Conservation (phyloP, 2,113 vertebrate genomes). For the Pseudonaja textilis region DNA sequence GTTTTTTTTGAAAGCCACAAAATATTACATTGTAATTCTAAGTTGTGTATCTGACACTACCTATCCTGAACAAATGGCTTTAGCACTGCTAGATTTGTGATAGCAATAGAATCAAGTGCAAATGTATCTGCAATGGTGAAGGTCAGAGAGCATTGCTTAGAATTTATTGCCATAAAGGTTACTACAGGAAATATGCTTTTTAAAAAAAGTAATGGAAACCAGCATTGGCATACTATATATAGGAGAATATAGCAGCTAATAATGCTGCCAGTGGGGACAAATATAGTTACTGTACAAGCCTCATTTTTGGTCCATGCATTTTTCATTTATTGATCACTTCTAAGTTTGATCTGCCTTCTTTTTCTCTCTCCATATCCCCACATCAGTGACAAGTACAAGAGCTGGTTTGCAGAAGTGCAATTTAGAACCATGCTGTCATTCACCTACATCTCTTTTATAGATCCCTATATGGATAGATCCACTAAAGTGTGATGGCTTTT, state of each 20-base stretch:
- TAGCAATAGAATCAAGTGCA: not conserved
- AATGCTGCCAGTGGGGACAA: not conserved
- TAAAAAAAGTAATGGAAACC: not conserved
- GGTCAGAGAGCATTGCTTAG: not conserved
- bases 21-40: not conserved
- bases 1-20: not conserved
- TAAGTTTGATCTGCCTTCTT: not conserved
- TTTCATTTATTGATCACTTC: not conserved
- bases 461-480: not conserved
- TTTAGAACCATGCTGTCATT: not conserved
- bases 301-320: not conserved
- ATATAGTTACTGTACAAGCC: not conserved
- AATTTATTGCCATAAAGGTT: not conserved
- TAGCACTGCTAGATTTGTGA: not conserved
- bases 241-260: not conserved
- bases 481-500: not conserved
- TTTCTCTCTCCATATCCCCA: not conserved
- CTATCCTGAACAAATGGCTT: not conserved
- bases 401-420: not conserved
- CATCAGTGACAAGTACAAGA: not conserved
- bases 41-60: not conserved
- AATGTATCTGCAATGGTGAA: not conserved
- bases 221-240: not conserved
- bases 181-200: not conserved
- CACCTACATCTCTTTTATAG: not conserved